phyloP scores from a whole-genome alignment of 2,888 invertebrate species.

The Pterostichus niger region DNA sequence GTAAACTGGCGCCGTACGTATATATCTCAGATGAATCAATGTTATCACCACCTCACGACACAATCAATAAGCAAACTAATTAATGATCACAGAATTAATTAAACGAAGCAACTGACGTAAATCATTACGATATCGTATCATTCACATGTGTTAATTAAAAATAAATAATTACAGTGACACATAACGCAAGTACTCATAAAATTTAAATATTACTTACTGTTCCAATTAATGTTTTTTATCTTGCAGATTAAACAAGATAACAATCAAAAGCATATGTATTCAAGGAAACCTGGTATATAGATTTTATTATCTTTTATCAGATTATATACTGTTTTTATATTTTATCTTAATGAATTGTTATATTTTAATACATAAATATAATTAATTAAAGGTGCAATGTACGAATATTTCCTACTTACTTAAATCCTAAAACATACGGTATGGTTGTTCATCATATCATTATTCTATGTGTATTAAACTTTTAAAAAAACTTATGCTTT shows the following conservation, averaged over 20 bases:
- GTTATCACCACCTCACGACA: conserved; percentile 31
- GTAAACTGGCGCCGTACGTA: not conserved
- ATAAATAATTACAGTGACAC: conserved; percentile 1
- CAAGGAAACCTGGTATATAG: not conserved
- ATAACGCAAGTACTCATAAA: not conserved
- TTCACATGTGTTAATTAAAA: conserved; percentile 30
- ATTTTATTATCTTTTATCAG: not conserved
- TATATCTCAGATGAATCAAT: conserved; percentile 21
- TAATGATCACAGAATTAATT: conserved; percentile 44
- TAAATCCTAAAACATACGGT: too few species aligned
- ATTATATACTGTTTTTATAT: not conserved
- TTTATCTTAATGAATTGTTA: too few species aligned
- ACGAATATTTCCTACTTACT: too few species aligned
- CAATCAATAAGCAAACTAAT: conserved; percentile 27
- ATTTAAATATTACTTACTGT: not conserved
- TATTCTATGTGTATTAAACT: too few species aligned
- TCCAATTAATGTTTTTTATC: not conserved
- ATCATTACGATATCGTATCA: conserved; percentile 5
- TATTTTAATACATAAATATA: too few species aligned
- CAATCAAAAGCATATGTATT: not conserved
- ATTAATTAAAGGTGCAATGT: too few species aligned
- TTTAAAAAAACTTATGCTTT: too few species aligned
- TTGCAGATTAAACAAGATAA: conserved; percentile 9
- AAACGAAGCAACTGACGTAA: conserved; percentile 41
- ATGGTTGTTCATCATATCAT: too few species aligned